Evolutionary conservation across 2,888 invertebrate species (phyloP).

Genomic region (Conus canariensis): DNA sequence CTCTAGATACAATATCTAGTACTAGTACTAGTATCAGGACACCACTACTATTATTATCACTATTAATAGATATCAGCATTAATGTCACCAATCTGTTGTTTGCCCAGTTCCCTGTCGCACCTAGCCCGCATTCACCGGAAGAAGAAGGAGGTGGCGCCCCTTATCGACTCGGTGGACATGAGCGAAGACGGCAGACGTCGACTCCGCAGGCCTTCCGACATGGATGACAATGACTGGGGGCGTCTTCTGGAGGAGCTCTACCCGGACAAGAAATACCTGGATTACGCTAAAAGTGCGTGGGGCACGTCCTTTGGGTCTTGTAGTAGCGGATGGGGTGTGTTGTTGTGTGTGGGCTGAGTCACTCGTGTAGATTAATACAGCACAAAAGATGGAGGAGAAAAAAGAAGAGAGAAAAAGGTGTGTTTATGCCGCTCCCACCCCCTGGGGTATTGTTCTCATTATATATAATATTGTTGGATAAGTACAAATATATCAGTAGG

Average conservation of each 20-base stretch:
- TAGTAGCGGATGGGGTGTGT: neutral
- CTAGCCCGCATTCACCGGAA: conserved; percentile 39
- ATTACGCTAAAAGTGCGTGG: conserved; percentile 61
- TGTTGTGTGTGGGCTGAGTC: too few relatives aligned
- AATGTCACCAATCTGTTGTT: neutral
- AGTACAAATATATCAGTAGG: too few relatives aligned
- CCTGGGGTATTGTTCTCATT: too few relatives aligned
- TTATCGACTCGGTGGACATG: neutral
- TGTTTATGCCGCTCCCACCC: neutral
- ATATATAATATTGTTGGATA: too few relatives aligned
- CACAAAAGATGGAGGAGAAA: too few relatives aligned
- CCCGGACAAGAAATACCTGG: conserved; percentile 66
- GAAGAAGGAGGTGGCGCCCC: conserved; percentile 25
- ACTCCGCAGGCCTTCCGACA: neutral
- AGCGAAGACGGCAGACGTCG: neutral
- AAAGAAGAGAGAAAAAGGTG: neutral
- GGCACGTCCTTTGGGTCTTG: conserved; percentile 19
- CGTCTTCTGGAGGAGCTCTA: conserved; percentile 64
- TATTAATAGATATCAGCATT: too few relatives aligned
- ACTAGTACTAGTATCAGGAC: too few relatives aligned
- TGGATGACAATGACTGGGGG: conserved; percentile 53
- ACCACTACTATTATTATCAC: too few relatives aligned
- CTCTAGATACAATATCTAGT: too few relatives aligned
- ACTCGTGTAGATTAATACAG: too few relatives aligned
- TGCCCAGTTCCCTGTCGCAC: conserved; percentile 22